phyloP scores from a whole-genome alignment of 2,797 vertebrate genomes.

The Podarcis lilfordi region DNA sequence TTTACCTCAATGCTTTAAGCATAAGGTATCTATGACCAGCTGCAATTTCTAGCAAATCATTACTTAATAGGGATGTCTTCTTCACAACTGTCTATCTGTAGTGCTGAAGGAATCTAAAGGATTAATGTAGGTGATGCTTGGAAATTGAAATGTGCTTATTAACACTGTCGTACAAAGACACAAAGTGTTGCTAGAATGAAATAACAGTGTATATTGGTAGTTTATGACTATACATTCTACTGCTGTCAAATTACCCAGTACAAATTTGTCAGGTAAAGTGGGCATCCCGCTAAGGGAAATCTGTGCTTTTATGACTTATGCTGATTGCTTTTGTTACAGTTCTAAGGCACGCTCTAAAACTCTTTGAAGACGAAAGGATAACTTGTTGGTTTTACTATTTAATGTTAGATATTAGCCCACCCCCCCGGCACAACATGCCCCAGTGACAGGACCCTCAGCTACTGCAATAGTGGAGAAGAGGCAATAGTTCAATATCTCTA shows the following conservation, averaged over 20 bases:
- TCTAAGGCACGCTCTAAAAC: slow-evolving; percentile 38
- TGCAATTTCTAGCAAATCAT: slow-evolving; percentile 56
- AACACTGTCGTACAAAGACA: slow-evolving; percentile 55
- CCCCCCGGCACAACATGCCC: not conserved
- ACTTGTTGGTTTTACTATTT: slow-evolving; percentile 14
- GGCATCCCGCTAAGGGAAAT: slow-evolving; percentile 64
- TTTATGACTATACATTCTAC: slow-evolving; percentile 49
- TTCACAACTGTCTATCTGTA: slow-evolving; percentile 62
- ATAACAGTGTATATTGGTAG: slow-evolving; percentile 49
- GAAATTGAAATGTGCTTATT: slow-evolving; percentile 72
- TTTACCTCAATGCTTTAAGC: slow-evolving; percentile 3
- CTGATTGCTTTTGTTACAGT: slow-evolving; percentile 45
- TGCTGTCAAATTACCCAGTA: slow-evolving; percentile 66
- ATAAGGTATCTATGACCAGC: slow-evolving; percentile 33
- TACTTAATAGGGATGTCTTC: slow-evolving; percentile 59
- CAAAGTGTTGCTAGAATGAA: slow-evolving; percentile 57
- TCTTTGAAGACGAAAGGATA: slow-evolving; percentile 48
- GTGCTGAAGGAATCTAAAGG: slow-evolving; percentile 57
- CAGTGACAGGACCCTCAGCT: not conserved
- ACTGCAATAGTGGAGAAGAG: slow-evolving; percentile 4
- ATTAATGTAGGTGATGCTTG: slow-evolving; percentile 56
- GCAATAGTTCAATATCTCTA: slow-evolving; percentile 22
- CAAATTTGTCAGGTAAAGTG: slow-evolving; percentile 61
- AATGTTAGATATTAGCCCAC: not conserved
- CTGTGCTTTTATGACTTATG: slow-evolving; percentile 51